Conservation (phyloP, 2,113 vertebrate species). For the Takifugu bimaculatus region DNA sequence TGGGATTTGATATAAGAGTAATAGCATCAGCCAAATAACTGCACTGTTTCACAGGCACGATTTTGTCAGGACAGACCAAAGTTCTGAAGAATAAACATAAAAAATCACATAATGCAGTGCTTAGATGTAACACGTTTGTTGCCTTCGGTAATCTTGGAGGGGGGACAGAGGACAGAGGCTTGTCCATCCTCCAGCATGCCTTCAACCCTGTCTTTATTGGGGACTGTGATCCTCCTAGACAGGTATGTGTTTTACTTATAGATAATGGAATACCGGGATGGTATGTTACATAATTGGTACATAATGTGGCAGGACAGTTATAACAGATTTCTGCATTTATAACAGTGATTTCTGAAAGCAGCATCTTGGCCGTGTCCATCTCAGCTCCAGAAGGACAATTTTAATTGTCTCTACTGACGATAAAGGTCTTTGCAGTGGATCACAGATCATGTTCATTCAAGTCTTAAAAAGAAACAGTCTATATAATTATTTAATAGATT, state of each 20-base stretch:
- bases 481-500: not conserved
- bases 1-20: not conserved
- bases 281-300: too few relatives aligned
- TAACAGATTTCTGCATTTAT: too few relatives aligned
- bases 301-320: too few relatives aligned
- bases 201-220: slow-evolving; percentile 81
- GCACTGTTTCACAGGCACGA: not conserved
- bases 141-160: slow-evolving; percentile 79
- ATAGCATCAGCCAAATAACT: not conserved
- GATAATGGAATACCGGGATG: too few relatives aligned
- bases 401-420: slow-evolving; percentile 35
- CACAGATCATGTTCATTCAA: too few relatives aligned
- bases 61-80: slow-evolving; percentile 70
- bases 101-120: too few relatives aligned
- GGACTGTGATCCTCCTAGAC: slow-evolving; percentile 74
- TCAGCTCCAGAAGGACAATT: slow-evolving; percentile 76
- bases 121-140: too few relatives aligned
- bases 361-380: slow-evolving; percentile 61
- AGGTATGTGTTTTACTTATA: slow-evolving; percentile 70
- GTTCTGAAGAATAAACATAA: slow-evolving; percentile 74
- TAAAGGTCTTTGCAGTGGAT: too few relatives aligned
- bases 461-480: too few relatives aligned
- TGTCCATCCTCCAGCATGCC: slow-evolving; percentile 79
- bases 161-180: slow-evolving; percentile 77
- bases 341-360: too few relatives aligned